These are phyloP conservation scores for Nasonovia ribisnigri DNA, from an alignment of 2,888 invertebrate genomes.

Conservation along the genomic window DNA sequence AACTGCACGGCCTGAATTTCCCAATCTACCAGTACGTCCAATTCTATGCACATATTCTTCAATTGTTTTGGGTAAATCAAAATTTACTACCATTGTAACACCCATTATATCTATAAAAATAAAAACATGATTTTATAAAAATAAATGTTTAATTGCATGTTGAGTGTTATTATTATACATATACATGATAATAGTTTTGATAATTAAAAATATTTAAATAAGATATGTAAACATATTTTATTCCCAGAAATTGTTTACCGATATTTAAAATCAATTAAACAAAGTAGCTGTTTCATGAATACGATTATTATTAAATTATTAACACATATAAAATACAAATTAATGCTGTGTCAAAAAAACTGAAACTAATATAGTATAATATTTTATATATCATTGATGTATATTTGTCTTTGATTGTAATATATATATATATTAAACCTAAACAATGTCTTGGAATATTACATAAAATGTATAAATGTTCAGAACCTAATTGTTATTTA, in stretches of 20 bases:
- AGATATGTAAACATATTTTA: neutral
- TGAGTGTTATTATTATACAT: neutral
- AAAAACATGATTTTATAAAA: neutral
- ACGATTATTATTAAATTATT: neutral
- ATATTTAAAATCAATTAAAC: neutral
- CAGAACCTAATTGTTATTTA: neutral
- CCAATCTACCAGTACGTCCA: conserved; percentile 94
- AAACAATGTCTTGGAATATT: neutral
- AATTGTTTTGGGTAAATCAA: conserved; percentile 88
- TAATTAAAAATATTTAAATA: neutral
- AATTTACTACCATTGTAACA: conserved; percentile 92
- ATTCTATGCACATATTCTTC: conserved; percentile 97
- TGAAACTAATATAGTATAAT: neutral
- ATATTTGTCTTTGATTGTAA: neutral
- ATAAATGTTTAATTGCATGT: neutral
- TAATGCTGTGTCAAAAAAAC: neutral
- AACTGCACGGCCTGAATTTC: conserved; percentile 88
- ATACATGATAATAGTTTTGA: neutral
- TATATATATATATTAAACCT: neutral
- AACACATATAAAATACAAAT: neutral
- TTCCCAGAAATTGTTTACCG: neutral
- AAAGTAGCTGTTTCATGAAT: neutral
- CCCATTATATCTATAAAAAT: conserved; percentile 81
- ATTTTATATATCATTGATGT: neutral
- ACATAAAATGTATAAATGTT: neutral